Base-by-base conservation (phyloP, 2,113 vertebrate species). In the Bucco capensis region DNA sequence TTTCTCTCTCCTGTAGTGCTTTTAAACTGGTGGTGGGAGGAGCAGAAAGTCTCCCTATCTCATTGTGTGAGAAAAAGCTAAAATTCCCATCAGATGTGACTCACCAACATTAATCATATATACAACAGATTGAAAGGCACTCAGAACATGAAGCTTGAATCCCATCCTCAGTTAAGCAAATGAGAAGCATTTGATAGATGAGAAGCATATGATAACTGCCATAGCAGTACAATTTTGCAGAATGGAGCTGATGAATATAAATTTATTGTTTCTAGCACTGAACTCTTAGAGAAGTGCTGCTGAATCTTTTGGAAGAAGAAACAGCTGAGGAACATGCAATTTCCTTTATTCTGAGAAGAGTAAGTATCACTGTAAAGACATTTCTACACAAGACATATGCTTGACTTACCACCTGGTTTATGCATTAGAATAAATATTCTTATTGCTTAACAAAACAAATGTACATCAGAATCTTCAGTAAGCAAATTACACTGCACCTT, bases 71-170 rank as follows among this genome's bases (percentile, higher is more conserved):
- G 77, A 83, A 90, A 93, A 92, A 93, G 76, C 21, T 18, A 79
- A 89, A 94, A 94, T 88, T 88, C 92, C 73, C 61, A 92, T 61
- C 80, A 85, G 81, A 94, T 94, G 73, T 95, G 94, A 96, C 93
- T 96, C 95, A 96, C 69, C 50, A 1, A 76, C 80, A 79, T 92
- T 95, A 95, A 96, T 94, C 92, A 96, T 62, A 92, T 81, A 95
- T 82, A 92, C 30, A 94, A 7, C 86, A 95, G 89, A 95, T 38
- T 94, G 92, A 96, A 93, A 93, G 58, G 66, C 81, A 78, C 77
- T 90, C 58, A 79, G 77, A 95, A 89, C 40, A 50, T 17, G 37
- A 84, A 93, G 88, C 35, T 24, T 79, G 46, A 84, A 90, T 69
- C 74, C 38, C 53, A 65, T 65, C 17, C 61, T 81, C 77, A 87